phyloP scores from a whole-genome alignment of 2,888 invertebrate genomes.

The Dolichopus griseipennis region DNA sequence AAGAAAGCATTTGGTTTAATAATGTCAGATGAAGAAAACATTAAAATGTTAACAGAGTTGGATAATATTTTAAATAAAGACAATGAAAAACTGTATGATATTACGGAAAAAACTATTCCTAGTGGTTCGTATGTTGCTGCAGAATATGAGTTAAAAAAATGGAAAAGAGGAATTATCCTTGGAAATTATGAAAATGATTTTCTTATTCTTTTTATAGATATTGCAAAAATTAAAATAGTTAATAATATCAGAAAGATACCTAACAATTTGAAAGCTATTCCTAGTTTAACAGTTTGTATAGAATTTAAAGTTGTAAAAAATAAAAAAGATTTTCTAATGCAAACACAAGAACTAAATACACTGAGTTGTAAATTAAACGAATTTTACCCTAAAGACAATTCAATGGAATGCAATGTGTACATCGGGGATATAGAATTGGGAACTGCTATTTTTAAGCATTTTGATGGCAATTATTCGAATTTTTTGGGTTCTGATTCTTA shows the following conservation, averaged over 20 bases:
- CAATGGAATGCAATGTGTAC: not conserved
- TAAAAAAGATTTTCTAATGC: not conserved
- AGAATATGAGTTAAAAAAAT: conserved; percentile 22
- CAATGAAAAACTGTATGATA: conserved; percentile 15
- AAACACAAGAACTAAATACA: not conserved
- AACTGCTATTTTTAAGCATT: not conserved
- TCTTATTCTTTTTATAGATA: conserved; percentile 26
- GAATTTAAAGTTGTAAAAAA: not conserved
- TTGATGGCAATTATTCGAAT: not conserved
- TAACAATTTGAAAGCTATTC: conserved; percentile 20
- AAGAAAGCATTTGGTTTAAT: not conserved
- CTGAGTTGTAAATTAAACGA: not conserved
- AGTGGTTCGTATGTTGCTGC: conserved; percentile 24
- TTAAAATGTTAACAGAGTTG: not conserved
- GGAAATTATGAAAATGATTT: conserved; percentile 22
- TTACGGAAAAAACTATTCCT: conserved; percentile 14
- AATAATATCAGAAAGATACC: conserved; percentile 24
- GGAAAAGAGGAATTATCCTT: conserved; percentile 26
- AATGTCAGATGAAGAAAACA: not conserved
- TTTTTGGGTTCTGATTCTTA: not conserved
- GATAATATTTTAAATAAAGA: conserved; percentile 20
- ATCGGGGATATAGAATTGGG: not conserved
- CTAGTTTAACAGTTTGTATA: conserved; percentile 19
- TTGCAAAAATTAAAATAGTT: conserved; percentile 24
- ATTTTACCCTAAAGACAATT: not conserved